These are phyloP conservation scores for Thyatira batis DNA, from an alignment of 2,888 invertebrate genomes.

Conservation along the genomic window DNA sequence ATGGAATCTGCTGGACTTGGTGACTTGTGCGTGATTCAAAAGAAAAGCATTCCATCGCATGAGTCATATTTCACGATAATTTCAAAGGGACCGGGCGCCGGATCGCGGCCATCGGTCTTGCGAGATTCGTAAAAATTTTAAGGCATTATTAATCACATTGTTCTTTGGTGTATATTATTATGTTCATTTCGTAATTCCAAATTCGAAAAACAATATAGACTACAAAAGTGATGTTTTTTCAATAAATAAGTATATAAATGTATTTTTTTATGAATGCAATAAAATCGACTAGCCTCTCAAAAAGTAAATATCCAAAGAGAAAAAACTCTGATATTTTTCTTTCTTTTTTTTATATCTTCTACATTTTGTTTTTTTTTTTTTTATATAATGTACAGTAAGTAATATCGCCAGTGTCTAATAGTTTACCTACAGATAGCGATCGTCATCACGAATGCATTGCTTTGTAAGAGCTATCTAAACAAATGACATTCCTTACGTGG, in stretches of 20 bases:
- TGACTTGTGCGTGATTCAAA: constrained; percentile 51
- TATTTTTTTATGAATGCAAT: no score
- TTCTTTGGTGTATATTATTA: neutral
- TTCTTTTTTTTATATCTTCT: no score
- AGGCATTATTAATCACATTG: neutral
- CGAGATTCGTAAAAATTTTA: constrained; percentile 23
- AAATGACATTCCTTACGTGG: neutral
- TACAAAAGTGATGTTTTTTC: no score
- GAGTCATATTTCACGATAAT: constrained; percentile 62
- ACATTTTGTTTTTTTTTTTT: no score
- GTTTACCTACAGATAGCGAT: neutral
- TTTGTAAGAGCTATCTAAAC: neutral
- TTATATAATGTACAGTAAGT: neutral
- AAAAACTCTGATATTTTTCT: no score
- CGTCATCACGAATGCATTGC: neutral
- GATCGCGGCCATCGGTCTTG: constrained; percentile 39
- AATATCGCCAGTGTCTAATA: neutral
- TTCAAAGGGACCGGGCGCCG: constrained; percentile 33
- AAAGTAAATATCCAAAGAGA: no score
- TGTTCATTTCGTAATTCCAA: no score
- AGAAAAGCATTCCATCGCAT: constrained; percentile 55
- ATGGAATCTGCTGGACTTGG: neutral
- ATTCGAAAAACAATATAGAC: no score
- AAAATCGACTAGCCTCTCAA: no score
- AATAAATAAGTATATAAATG: no score